Percentiles rank a stretch among this genome's conserved stretches.
These are phyloP conservation scores for Andricus curvator DNA, from an alignment of 2,888 invertebrate species.

Conservation along the genomic window DNA sequence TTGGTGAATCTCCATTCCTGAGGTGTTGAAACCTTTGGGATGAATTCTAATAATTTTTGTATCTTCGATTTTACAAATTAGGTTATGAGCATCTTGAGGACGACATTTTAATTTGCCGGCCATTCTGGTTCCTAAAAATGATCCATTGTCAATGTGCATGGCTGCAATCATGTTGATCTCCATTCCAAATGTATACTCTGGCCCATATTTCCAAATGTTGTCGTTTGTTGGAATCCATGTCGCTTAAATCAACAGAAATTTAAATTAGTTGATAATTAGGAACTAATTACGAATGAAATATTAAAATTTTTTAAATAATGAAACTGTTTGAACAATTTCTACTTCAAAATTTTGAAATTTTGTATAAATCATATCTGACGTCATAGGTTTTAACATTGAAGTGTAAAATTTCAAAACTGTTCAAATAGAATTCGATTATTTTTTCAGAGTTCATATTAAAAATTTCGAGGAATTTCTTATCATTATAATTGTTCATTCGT, in stretches of 20 bases:
- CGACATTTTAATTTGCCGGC: constrained; percentile 57
- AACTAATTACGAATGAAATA: too few relatives aligned
- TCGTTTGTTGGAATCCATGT: constrained; percentile 43
- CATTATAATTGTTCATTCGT: too few relatives aligned
- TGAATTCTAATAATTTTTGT: constrained; percentile 54
- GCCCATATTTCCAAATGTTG: constrained; percentile 56
- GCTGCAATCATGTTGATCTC: constrained; percentile 57
- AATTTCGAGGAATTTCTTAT: too few relatives aligned
- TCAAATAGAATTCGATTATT: too few relatives aligned
- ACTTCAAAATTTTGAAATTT: too few relatives aligned
- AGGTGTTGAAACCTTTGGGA: constrained; percentile 49
- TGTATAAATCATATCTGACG: too few relatives aligned
- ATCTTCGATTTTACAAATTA: constrained; percentile 56
- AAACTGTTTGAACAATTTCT: too few relatives aligned
- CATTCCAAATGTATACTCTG: constrained; percentile 58
- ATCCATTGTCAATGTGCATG: constrained; percentile 53
- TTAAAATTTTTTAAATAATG: too few relatives aligned
- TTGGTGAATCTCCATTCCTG: constrained; percentile 42
- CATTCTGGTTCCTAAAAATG: constrained; percentile 55
- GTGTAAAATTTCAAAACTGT: too few relatives aligned
- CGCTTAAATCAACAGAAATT: neutral
- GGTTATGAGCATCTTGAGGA: constrained; percentile 53
- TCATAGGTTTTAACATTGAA: too few relatives aligned
- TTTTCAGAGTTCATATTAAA: too few relatives aligned
- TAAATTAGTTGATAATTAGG: neutral